These are phyloP conservation scores for Ceyx erithaca DNA, from an alignment of 2,797 vertebrate genomes.

Conservation along the genomic window DNA sequence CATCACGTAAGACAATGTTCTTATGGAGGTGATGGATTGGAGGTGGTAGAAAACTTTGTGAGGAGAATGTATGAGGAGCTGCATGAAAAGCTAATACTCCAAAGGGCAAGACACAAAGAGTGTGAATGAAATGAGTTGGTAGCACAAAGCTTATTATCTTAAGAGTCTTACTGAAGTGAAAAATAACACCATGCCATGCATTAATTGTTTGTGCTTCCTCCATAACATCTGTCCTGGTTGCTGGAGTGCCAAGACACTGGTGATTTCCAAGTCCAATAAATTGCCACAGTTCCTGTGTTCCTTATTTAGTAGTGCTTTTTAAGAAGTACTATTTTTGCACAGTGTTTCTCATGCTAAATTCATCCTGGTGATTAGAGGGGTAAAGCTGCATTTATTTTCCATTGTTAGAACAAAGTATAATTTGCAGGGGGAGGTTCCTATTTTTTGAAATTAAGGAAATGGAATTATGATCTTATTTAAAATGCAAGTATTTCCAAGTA, in stretches of 20 bases:
- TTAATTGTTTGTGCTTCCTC: background rate
- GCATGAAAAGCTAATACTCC: background rate
- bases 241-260: background rate
- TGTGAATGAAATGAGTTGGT: background rate
- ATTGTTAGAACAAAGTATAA: conserved; percentile 32
- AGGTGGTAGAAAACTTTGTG: background rate
- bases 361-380: conserved; percentile 29
- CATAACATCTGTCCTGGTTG: background rate
- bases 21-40: background rate
- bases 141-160: background rate
- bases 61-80: background rate
- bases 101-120: background rate
- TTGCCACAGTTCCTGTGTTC: background rate
- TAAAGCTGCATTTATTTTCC: conserved; percentile 49
- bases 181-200: background rate
- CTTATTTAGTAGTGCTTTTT: conserved; percentile 18
- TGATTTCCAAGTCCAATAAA: background rate
- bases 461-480: conserved; percentile 25
- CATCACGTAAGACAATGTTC: background rate
- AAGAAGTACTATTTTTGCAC: conserved; percentile 32
- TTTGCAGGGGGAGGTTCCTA: conserved; percentile 32
- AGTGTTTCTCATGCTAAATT: conserved; percentile 27
- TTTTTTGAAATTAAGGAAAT: conserved; percentile 16
- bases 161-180: background rate
- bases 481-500: background rate